Percentiles rank a stretch among this genome's conserved stretches.
Conservation (phyloP, 2,797 vertebrate species). For the Sebastes oblongus region DNA sequence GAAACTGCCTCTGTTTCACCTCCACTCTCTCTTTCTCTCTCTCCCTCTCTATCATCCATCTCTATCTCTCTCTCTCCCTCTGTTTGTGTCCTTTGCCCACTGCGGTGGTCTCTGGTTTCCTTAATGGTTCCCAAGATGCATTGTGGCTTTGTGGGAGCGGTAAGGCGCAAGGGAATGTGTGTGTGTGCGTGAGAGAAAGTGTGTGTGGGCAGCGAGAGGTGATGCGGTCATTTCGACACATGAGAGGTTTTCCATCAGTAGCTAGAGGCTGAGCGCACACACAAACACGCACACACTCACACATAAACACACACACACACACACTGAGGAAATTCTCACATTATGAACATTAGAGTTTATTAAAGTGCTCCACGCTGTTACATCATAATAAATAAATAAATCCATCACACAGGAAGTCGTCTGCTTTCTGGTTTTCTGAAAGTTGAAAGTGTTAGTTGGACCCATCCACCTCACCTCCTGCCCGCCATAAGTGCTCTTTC, state of each 20-base stretch:
- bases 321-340: conserved; percentile 33
- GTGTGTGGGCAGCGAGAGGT: conserved; percentile 52
- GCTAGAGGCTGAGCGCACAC: conserved; percentile 53
- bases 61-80: conserved; percentile 53
- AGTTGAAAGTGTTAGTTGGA: too few relatives aligned
- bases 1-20: neutral
- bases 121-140: conserved; percentile 89
- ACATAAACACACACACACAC: conserved; percentile 19
- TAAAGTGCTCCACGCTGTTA: conserved; percentile 18
- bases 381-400: neutral
- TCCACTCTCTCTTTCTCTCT: neutral
- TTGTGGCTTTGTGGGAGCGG: conserved; percentile 82
- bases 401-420: conserved; percentile 1
- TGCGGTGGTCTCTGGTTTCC: conserved; percentile 86
- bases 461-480: too few relatives aligned
- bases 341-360: conserved; percentile 31
- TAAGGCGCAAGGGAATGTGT: conserved; percentile 50
- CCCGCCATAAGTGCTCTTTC: too few relatives aligned
- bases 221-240: conserved; percentile 83
- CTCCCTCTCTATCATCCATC: conserved; percentile 28
- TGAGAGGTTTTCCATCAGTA: conserved; percentile 79
- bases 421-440: too few relatives aligned
- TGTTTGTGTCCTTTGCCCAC: conserved; percentile 85
- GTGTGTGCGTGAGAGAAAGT: conserved; percentile 8
- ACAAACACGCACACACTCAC: conserved; percentile 5